A percentile compares a stretch with the other conserved stretches of the same genome.
phyloP scores from a whole-genome alignment of 2,113 vertebrate species.

The Limnothrissa miodon region DNA sequence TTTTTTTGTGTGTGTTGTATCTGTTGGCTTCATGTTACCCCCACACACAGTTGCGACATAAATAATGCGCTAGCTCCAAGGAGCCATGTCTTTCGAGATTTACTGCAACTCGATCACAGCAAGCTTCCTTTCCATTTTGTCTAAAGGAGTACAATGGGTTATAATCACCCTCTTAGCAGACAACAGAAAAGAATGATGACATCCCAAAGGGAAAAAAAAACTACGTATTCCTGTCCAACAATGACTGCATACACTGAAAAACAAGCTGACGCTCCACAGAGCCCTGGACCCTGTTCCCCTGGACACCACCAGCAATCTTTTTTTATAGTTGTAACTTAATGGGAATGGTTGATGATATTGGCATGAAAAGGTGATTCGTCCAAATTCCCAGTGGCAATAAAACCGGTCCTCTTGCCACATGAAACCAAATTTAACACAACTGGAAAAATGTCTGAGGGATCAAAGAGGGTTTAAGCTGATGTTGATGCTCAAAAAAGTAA shows the following conservation, averaged over 20 bases:
- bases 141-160: slow-evolving; percentile 34
- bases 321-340: slow-evolving; percentile 27
- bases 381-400: slow-evolving; percentile 9
- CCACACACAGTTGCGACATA: background rate
- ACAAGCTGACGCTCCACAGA: background rate
- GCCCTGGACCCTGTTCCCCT: background rate
- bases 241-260: background rate
- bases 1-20: background rate
- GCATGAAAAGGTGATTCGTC: background rate
- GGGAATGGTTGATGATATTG: slow-evolving; percentile 43
- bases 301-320: background rate
- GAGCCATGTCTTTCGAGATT: slow-evolving; percentile 26
- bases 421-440: background rate
- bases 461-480: slow-evolving; percentile 51
- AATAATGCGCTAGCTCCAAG: background rate
- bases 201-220: slow-evolving; percentile 37
- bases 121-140: slow-evolving; percentile 28
- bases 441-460: slow-evolving; percentile 38
- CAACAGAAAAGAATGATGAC: slow-evolving; percentile 7
- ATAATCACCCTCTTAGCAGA: slow-evolving; percentile 6
- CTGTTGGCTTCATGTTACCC: background rate
- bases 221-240: slow-evolving; percentile 1
- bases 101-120: slow-evolving; percentile 40
- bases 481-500: slow-evolving; percentile 40
- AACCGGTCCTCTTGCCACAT: background rate